Percentiles rank a stretch among this genome's conserved stretches.
phyloP scores from a whole-genome alignment of 1,140 invertebrate genomes.

The Dendroctonus ponderosae region DNA sequence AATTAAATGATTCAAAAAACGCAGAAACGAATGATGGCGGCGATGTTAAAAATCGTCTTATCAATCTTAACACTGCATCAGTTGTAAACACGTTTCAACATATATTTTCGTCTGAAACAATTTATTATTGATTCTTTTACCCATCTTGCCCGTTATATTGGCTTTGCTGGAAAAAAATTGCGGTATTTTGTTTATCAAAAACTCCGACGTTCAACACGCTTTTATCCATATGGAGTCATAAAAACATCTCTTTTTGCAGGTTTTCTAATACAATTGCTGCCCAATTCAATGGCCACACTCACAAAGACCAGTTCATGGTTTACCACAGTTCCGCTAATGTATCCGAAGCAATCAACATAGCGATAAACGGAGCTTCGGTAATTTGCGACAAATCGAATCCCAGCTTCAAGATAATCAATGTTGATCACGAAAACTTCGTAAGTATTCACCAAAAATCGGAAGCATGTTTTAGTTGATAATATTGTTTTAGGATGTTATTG shows the following conservation, averaged over 20 bases:
- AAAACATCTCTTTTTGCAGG: constrained; percentile 12
- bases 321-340: constrained; percentile 55
- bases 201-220: too few species aligned
- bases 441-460: constrained; percentile 44
- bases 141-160: too few species aligned
- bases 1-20: too few species aligned
- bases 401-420: constrained; percentile 74
- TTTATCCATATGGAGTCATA: too few species aligned
- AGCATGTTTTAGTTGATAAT: not conserved
- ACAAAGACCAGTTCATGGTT: constrained; percentile 71
- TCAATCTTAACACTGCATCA: too few species aligned
- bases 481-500: constrained; percentile 58
- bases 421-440: constrained; percentile 63
- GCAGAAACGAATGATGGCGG: too few species aligned
- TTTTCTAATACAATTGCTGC: constrained; percentile 62
- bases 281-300: constrained; percentile 81
- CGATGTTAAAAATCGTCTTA: too few species aligned
- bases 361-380: constrained; percentile 75
- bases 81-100: too few species aligned
- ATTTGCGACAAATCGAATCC: constrained; percentile 69
- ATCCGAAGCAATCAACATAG: constrained; percentile 57
- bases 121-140: too few species aligned
- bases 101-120: too few species aligned
- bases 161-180: too few species aligned
- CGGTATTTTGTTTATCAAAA: too few species aligned